Evolutionary conservation across 2,797 vertebrate species (phyloP).

Genomic region (Erpetoichthys calabaricus): DNA sequence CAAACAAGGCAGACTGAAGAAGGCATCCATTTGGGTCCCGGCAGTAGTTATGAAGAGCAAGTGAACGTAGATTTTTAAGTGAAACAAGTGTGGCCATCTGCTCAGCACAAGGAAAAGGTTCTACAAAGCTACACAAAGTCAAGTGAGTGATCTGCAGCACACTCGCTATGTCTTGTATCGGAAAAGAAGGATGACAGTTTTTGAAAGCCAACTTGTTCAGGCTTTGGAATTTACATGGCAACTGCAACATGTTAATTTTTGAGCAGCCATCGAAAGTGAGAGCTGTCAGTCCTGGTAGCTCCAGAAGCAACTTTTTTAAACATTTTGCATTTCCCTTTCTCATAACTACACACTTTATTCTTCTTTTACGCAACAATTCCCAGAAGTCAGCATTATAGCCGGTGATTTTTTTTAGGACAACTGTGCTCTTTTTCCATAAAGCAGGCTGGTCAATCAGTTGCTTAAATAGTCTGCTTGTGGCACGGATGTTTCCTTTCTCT

Average conservation of each 20-base stretch:
- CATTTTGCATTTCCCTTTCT: conserved; percentile 19
- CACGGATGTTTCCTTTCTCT: conserved; percentile 25
- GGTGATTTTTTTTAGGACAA: conserved; percentile 20
- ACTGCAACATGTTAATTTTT: conserved; percentile 17
- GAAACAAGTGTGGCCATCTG: conserved; percentile 16
- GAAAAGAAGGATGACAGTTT: conserved; percentile 13
- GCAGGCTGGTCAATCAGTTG: conserved; percentile 24
- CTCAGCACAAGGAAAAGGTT: conserved; percentile 8
- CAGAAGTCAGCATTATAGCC: conserved; percentile 23
- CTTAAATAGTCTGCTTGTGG: conserved; percentile 21
- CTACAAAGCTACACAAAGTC: conserved; percentile 22
- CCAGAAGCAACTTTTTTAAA: conserved; percentile 19
- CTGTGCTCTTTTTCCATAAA: conserved; percentile 21
- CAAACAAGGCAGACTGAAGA: conserved; percentile 20
- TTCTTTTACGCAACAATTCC: conserved; percentile 24
- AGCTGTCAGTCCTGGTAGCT: conserved; percentile 22
- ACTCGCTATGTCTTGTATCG: conserved; percentile 15
- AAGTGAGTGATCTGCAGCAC: conserved; percentile 28
- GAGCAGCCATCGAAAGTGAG: conserved; percentile 23
- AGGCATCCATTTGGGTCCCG: conserved; percentile 16
- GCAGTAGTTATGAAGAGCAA: conserved; percentile 24
- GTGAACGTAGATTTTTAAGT: conserved; percentile 23
- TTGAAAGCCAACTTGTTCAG: conserved; percentile 24
- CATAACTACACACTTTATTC: conserved; percentile 22
- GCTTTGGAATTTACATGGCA: conserved; percentile 18